Conservation (phyloP, 2,113 vertebrate genomes). For the Trochalopteron elliotii region DNA sequence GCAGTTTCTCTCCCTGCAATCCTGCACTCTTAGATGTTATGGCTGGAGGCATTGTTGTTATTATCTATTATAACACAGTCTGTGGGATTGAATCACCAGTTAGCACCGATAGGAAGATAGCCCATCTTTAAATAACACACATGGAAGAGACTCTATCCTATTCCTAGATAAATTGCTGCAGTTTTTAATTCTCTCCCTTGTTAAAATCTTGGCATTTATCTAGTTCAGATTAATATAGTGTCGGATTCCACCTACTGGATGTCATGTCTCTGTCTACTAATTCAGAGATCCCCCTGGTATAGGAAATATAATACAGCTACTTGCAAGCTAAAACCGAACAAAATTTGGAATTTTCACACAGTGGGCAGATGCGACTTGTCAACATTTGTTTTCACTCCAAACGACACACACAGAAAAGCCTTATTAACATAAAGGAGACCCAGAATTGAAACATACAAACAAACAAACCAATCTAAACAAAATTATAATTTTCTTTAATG, state of each 20-base stretch:
- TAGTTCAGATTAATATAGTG: conserved; percentile 37
- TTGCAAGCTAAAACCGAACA: conserved; percentile 20
- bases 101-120: background rate
- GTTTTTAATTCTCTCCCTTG: background rate
- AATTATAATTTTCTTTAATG: background rate
- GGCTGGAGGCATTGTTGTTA: background rate
- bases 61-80: background rate
- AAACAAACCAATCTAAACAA: background rate
- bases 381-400: conserved; percentile 19
- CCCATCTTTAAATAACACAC: background rate
- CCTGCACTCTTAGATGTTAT: background rate
- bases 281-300: background rate
- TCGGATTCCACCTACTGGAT: conserved; percentile 46
- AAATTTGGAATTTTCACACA: conserved; percentile 53
- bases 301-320: conserved; percentile 40
- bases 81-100: background rate
- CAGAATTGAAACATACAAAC: background rate
- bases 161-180: conserved; percentile 1
- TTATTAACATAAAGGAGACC: background rate
- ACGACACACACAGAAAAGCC: background rate
- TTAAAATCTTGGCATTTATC: conserved; percentile 40
- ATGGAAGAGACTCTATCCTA: background rate
- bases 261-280: background rate
- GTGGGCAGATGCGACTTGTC: background rate
- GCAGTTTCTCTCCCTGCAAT: background rate